phyloP scores from a whole-genome alignment of 1,140 invertebrate genomes.

The Papilio polytes region DNA sequence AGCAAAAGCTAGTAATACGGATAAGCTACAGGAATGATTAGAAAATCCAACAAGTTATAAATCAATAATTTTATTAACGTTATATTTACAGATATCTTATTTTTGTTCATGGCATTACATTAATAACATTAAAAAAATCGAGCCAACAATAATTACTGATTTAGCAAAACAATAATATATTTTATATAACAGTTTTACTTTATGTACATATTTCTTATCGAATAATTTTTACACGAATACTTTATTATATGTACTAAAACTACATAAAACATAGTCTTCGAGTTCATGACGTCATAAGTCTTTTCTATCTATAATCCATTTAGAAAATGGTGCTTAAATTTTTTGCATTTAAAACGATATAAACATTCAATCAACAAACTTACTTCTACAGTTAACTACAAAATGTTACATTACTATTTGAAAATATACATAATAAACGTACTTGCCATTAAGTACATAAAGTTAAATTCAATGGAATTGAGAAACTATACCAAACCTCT shows the following conservation, averaged over 20 bases:
- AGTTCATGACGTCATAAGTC: too few relatives aligned
- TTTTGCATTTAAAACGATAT: neutral
- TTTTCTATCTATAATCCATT: too few relatives aligned
- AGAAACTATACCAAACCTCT: too few relatives aligned
- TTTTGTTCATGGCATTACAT: neutral
- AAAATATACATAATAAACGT: neutral
- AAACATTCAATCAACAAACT: neutral
- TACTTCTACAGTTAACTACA: neutral
- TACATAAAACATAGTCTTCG: too few relatives aligned
- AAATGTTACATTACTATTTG: neutral
- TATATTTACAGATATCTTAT: neutral
- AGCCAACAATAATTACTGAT: constrained; percentile 3
- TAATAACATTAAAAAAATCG: neutral
- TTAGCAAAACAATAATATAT: neutral
- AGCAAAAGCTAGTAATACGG: too few relatives aligned
- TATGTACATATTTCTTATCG: neutral
- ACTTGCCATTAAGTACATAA: too few relatives aligned
- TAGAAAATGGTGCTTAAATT: too few relatives aligned
- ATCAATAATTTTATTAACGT: neutral
- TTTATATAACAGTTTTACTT: neutral
- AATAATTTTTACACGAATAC: neutral
- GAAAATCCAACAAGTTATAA: too few relatives aligned
- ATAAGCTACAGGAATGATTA: too few relatives aligned
- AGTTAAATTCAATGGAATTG: too few relatives aligned
- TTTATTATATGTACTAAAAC: too few relatives aligned